Percentiles rank a stretch among this genome's conserved stretches.
Evolutionary conservation across 53 echinoderm and acorn worm species (phyloP).

Genomic region (Hippasteria phrygiana): DNA sequence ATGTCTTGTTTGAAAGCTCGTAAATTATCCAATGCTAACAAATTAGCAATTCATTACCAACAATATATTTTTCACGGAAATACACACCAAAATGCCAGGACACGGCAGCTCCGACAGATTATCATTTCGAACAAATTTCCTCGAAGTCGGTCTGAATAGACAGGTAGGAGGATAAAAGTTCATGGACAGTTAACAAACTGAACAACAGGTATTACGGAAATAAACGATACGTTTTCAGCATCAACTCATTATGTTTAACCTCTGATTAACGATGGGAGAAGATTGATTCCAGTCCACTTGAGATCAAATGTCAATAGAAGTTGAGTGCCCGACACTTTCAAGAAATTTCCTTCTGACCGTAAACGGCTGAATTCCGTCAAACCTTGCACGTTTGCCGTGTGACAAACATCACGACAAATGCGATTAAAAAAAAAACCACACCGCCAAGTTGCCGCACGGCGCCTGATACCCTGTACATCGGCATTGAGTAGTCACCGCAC

Average conservation of each 20-base stretch:
- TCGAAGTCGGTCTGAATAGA: too few relatives aligned
- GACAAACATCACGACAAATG: background rate
- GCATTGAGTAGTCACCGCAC: background rate
- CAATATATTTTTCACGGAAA: too few relatives aligned
- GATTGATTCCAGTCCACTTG: background rate
- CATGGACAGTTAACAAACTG: too few relatives aligned
- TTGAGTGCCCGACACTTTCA: background rate
- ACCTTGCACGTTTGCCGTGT: background rate
- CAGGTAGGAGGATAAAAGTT: too few relatives aligned
- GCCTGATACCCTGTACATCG: background rate
- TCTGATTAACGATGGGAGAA: background rate
- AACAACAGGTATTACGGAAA: too few relatives aligned
- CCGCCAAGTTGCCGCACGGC: background rate
- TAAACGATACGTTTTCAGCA: too few relatives aligned
- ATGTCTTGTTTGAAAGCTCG: too few relatives aligned
- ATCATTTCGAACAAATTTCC: too few relatives aligned
- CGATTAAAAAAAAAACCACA: background rate
- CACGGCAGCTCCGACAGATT: too few relatives aligned
- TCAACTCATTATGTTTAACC: background rate
- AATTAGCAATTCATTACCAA: too few relatives aligned
- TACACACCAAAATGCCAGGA: too few relatives aligned
- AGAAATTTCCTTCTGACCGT: background rate
- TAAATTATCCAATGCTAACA: too few relatives aligned
- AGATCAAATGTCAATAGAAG: constrained; percentile 3
- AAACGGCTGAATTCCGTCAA: background rate